A percentile compares a stretch with the other conserved stretches of the same genome.
Evolutionary conservation across 2,888 invertebrate species (phyloP).

Genomic region (Zelleria hepariella): DNA sequence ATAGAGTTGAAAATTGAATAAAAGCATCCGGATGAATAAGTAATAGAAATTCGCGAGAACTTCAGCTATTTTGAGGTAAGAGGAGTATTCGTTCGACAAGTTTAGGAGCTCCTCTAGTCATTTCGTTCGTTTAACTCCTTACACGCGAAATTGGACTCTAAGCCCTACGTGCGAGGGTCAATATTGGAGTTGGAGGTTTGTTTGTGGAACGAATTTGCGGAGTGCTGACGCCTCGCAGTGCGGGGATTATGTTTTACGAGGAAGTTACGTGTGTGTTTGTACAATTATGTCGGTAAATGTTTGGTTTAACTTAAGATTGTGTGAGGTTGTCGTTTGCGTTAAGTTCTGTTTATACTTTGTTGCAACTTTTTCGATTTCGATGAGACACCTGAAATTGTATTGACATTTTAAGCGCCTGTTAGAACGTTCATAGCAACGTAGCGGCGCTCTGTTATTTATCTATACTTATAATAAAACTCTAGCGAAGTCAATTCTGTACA

Average conservation of each 20-base stretch:
- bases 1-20: conserved; percentile 2
- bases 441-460: too few relatives aligned
- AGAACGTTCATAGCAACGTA: not conserved
- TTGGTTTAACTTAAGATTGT: not conserved
- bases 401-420: not conserved
- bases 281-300: not conserved
- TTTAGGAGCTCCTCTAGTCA: conserved; percentile 53
- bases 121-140: conserved; percentile 29
- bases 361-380: not conserved
- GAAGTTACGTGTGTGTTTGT: conserved; percentile 1
- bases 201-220: conserved; percentile 29
- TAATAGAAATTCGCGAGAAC: conserved; percentile 25
- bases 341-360: not conserved
- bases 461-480: too few relatives aligned
- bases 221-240: conserved; percentile 27
- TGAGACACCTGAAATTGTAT: not conserved
- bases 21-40: not conserved
- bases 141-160: conserved; percentile 20
- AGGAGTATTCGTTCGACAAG: conserved; percentile 64
- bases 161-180: conserved; percentile 15
- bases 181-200: conserved; percentile 14
- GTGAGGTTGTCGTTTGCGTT: not conserved
- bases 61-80: conserved; percentile 60
- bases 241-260: not conserved
- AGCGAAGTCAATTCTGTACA: too few relatives aligned